Conservation (phyloP, 2,113 vertebrate species). For the Rana temporaria region DNA sequence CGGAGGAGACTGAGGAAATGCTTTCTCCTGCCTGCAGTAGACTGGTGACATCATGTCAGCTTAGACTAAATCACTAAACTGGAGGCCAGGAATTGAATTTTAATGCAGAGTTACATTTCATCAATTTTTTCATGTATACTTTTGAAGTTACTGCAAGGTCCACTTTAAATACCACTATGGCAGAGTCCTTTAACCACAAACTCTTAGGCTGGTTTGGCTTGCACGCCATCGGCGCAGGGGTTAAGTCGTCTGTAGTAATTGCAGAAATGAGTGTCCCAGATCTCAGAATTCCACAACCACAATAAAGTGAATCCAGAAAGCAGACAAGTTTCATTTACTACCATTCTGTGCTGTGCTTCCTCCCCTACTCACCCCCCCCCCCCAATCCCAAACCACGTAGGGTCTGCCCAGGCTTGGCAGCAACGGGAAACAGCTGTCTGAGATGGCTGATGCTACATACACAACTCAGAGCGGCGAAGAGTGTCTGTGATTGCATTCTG, state of each 20-base stretch:
- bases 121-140: too few relatives aligned
- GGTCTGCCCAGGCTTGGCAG: constrained; percentile 64
- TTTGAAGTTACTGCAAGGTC: too few relatives aligned
- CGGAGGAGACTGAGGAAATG: too few relatives aligned
- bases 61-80: too few relatives aligned
- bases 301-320: constrained; percentile 70
- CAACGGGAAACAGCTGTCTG: constrained; percentile 68
- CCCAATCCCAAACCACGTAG: constrained; percentile 48
- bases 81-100: too few relatives aligned
- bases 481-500: constrained; percentile 60
- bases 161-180: too few relatives aligned
- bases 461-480: constrained; percentile 57
- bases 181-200: too few relatives aligned
- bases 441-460: constrained; percentile 60
- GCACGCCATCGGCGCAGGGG: not conserved
- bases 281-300: constrained; percentile 68
- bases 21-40: too few relatives aligned
- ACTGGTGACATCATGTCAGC: too few relatives aligned
- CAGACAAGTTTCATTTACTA: constrained; percentile 68
- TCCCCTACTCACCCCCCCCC: constrained; percentile 64
- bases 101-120: too few relatives aligned
- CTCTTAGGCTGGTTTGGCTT: too few relatives aligned
- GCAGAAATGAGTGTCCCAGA: constrained; percentile 62
- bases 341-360: constrained; percentile 66
- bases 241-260: constrained; percentile 65